Evolutionary conservation across 2,797 vertebrate genomes (phyloP).

Genomic region (Notamacropus eugenii): DNA sequence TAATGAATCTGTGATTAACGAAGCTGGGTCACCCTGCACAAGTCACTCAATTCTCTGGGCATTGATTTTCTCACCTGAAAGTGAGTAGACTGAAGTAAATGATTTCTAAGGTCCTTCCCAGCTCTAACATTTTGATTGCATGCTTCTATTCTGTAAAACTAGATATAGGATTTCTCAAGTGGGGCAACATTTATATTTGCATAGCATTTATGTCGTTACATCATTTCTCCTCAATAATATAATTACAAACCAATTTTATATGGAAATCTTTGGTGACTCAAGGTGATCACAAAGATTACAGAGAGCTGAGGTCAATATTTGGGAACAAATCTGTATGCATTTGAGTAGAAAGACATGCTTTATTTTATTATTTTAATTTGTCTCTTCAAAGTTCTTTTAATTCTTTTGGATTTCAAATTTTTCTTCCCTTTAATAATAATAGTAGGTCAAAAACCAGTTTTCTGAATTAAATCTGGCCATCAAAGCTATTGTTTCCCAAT

Average conservation of each 20-base stretch:
- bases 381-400: not conserved
- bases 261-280: not conserved
- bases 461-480: not conserved
- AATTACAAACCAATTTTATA: not conserved
- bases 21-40: not conserved
- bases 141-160: not conserved
- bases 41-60: not conserved
- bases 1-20: not conserved
- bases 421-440: not conserved
- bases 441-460: not conserved
- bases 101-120: not conserved
- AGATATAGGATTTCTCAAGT: not conserved
- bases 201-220: not conserved
- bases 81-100: not conserved
- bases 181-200: not conserved
- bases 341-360: not conserved
- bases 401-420: not conserved
- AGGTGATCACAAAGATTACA: not conserved
- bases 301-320: not conserved
- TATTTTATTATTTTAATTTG: not conserved
- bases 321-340: not conserved
- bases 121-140: not conserved
- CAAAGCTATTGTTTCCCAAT: not conserved
- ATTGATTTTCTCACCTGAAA: not conserved
- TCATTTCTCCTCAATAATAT: not conserved